A percentile compares a stretch with the other conserved stretches of the same genome.
phyloP scores from a whole-genome alignment of 2,113 vertebrate species.

The Cairina moschata region DNA sequence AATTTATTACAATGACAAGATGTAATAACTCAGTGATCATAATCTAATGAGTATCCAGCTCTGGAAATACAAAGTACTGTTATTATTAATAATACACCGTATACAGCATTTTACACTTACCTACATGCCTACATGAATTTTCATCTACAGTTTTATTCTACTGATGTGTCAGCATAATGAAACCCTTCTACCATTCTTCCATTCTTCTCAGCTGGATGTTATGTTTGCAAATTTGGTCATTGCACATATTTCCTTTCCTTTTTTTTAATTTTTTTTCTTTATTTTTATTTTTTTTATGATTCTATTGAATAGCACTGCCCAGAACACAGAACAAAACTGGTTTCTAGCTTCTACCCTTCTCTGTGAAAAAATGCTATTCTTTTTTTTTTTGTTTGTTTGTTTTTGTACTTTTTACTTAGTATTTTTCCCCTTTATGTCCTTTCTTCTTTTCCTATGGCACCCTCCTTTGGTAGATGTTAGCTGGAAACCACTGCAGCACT shows the following conservation, averaged over 20 bases:
- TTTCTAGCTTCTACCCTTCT: background rate
- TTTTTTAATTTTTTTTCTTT: no score
- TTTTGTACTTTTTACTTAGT: background rate
- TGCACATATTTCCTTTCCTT: background rate
- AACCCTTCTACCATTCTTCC: background rate
- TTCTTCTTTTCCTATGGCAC: background rate
- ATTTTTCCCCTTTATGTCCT: background rate
- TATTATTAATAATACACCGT: background rate
- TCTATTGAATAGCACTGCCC: background rate
- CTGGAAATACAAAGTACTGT: no score
- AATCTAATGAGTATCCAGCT: background rate
- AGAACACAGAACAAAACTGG: no score
- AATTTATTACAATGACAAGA: background rate
- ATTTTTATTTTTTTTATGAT: background rate
- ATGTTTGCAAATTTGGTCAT: background rate
- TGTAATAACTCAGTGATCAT: background rate
- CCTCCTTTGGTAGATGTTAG: background rate
- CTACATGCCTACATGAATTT: background rate
- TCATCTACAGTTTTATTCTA: background rate
- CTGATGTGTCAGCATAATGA: background rate
- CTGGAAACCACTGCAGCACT: background rate
- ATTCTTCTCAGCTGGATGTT: background rate
- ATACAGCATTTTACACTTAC: background rate
- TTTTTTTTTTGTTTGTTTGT: background rate
- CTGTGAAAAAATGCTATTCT: background rate